Percentiles rank a stretch among this genome's conserved stretches.
Evolutionary conservation across 2,113 vertebrate genomes (phyloP).

Genomic region (Romanogobio albipinnatus): DNA sequence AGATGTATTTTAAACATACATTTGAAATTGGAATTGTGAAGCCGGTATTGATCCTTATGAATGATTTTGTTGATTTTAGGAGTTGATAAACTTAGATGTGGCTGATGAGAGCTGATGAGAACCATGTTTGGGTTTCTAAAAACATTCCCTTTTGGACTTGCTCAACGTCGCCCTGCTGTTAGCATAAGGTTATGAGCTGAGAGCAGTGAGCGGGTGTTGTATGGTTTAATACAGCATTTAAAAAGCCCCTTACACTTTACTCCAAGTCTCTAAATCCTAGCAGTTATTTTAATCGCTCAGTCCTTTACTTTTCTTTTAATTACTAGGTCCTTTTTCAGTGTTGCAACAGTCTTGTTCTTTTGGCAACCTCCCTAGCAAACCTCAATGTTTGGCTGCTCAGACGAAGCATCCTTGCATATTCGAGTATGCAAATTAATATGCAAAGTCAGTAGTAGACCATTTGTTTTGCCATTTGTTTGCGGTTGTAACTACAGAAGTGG

Average conservation of each 20-base stretch:
- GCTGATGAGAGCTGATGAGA: neutral
- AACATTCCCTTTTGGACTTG: slow-evolving; percentile 37
- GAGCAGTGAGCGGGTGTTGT: neutral
- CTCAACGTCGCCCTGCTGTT: slow-evolving; percentile 26
- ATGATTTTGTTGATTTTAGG: neutral
- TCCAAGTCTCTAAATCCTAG: neutral
- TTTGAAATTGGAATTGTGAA: neutral
- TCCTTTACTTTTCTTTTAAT: slow-evolving; percentile 43
- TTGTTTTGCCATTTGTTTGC: slow-evolving; percentile 31
- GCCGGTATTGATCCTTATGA: neutral
- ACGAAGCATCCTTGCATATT: slow-evolving; percentile 7
- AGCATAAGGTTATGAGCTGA: neutral
- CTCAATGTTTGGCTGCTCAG: neutral
- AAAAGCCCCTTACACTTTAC: slow-evolving; percentile 8
- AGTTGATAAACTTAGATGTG: neutral
- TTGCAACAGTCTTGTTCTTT: slow-evolving; percentile 28
- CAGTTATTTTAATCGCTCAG: slow-evolving; percentile 50
- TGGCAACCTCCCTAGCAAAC: slow-evolving; percentile 15
- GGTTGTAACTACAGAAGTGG: neutral
- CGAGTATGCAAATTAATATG: slow-evolving; percentile 51
- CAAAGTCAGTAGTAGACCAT: slow-evolving; percentile 38
- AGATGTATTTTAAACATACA: too few relatives aligned
- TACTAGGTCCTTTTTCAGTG: slow-evolving; percentile 45
- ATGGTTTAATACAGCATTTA: slow-evolving; percentile 7
- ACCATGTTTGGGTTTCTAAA: neutral